Base-by-base conservation (phyloP, 1,140 invertebrate species). In the Nephila pilipes region DNA sequence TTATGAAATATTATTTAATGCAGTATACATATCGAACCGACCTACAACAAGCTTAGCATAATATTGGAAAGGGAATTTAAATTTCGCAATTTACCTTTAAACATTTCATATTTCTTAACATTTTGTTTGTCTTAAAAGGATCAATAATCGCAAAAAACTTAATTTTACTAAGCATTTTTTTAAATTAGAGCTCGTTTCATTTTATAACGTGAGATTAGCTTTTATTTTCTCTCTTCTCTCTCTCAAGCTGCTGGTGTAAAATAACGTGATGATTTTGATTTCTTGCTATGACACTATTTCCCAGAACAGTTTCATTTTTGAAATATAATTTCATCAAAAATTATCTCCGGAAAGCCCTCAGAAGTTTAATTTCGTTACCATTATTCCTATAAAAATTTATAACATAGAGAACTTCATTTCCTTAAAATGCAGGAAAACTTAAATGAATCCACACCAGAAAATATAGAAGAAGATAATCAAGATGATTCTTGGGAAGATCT, bases 401-500 rank as follows among this genome's bases (percentile, higher is more conserved):
- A 36, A 4, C 32, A 36, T 18, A 75, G 22, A 36, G 18, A 75
- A 4, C 5, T 36, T 36, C 18, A 32, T 32, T 75, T 75, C 16
- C 12, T 32, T 20, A 36, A 2, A 25, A 75, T 75, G 69, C 25
- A 75, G 32, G 69, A 36, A 75, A 29, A 16, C 18, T 36, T 18
- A 75, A 36, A 25, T 18, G 32, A 75, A 36, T 75, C 29, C 32
- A 75, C 29, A 32, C 69, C 29, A 32, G 69, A 75, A 12, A 75
- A 75, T 32, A 2, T 75, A 29, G 69, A 75, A 75, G 29, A 75
- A 20, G 69, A 75, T 1, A 6, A 18, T 60, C 3, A 75, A 36
- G 69, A 75, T 32, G 69, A 75, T 75, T 75, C 69, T 3, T 75
- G 69, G 69, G 69, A 75, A 32, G 69, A 75, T 75, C 69, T 75